phyloP scores from a whole-genome alignment of 2,888 invertebrate genomes.

The Gnatocerus cornutus region DNA sequence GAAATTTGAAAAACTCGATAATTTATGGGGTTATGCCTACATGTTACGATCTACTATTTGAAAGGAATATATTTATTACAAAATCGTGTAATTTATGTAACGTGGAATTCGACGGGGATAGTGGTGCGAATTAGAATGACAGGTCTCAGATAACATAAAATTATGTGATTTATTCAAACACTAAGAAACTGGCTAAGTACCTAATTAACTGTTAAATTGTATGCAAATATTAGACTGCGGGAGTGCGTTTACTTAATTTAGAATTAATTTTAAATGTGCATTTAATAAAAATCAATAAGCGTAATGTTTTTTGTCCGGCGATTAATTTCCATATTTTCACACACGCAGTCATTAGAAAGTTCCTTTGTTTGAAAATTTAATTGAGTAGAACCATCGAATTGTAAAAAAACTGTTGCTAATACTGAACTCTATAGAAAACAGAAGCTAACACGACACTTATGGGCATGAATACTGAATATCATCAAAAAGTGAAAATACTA shows the following conservation, averaged over 20 bases:
- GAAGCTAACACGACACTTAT: neutral
- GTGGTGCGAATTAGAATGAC: neutral
- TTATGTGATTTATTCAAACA: neutral
- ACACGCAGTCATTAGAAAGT: constrained; percentile 33
- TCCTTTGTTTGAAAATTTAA: constrained; percentile 18
- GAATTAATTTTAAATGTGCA: too few relatives aligned
- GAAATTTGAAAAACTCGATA: constrained; percentile 11
- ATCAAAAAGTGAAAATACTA: too few relatives aligned
- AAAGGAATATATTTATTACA: constrained; percentile 8
- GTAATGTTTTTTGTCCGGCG: neutral
- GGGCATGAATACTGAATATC: too few relatives aligned
- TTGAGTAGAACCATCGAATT: constrained; percentile 20
- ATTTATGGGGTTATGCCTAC: constrained; percentile 3
- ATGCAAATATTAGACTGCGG: too few relatives aligned
- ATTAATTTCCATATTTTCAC: constrained; percentile 40
- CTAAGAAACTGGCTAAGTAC: neutral
- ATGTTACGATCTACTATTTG: constrained; percentile 14
- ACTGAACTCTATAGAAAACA: neutral
- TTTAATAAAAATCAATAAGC: neutral
- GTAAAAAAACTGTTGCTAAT: neutral
- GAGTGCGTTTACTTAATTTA: too few relatives aligned
- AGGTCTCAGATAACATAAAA: neutral
- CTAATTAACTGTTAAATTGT: neutral
- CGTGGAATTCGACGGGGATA: neutral
- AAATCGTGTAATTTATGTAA: constrained; percentile 29